These are phyloP conservation scores for Lydus trimaculatus DNA, from an alignment of 2,888 invertebrate genomes.

Conservation along the genomic window DNA sequence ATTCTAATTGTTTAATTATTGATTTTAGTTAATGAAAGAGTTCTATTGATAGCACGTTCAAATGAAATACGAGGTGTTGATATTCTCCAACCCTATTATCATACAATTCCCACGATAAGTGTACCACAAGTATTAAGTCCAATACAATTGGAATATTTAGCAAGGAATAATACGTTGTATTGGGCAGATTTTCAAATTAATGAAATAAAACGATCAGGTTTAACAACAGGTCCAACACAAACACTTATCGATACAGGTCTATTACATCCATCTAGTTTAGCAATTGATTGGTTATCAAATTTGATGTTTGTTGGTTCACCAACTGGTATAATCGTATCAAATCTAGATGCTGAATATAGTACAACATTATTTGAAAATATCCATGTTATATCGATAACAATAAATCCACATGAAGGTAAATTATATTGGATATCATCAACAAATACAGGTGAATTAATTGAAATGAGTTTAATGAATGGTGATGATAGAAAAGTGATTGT, in stretches of 20 bases:
- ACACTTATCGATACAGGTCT: slow-evolving; percentile 78
- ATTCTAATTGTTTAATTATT: slow-evolving; percentile 30
- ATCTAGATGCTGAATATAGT: slow-evolving; percentile 75
- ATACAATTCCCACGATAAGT: slow-evolving; percentile 83
- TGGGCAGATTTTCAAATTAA: slow-evolving; percentile 81
- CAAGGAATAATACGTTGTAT: slow-evolving; percentile 72
- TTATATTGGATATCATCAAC: slow-evolving; percentile 63
- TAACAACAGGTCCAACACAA: slow-evolving; percentile 73
- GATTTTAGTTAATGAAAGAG: slow-evolving; percentile 75
- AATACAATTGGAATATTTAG: slow-evolving; percentile 73
- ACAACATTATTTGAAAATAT: slow-evolving; percentile 58
- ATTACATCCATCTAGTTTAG: slow-evolving; percentile 73
- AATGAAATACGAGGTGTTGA: slow-evolving; percentile 87
- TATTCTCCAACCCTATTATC: slow-evolving; percentile 75
- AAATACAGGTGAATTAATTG: slow-evolving; percentile 57
- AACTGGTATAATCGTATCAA: slow-evolving; percentile 72
- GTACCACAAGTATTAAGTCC: slow-evolving; percentile 75
- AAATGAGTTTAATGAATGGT: slow-evolving; percentile 74
- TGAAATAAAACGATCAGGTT: slow-evolving; percentile 75
- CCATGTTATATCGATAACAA: slow-evolving; percentile 71
- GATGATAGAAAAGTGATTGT: slow-evolving; percentile 57
- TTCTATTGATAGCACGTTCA: slow-evolving; percentile 77
- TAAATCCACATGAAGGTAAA: slow-evolving; percentile 70
- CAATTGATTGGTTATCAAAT: slow-evolving; percentile 83
- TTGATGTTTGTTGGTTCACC: slow-evolving; percentile 75